Conservation (phyloP, 2,888 invertebrate genomes). For the Brenthis hecate region DNA sequence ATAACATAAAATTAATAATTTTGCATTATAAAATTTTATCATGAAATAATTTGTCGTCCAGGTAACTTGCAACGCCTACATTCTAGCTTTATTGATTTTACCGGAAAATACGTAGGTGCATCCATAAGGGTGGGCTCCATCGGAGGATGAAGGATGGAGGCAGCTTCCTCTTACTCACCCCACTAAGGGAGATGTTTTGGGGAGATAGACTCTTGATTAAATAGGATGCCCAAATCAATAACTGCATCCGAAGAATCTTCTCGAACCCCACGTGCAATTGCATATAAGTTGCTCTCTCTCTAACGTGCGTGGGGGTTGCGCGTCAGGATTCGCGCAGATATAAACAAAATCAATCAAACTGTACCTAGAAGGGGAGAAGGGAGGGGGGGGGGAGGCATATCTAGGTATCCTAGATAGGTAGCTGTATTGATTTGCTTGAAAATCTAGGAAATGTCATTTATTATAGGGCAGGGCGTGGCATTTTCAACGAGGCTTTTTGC, state of each 20-base stretch:
- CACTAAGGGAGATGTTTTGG: slow-evolving; percentile 10
- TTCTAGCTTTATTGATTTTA: not conserved
- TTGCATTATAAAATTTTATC: not conserved
- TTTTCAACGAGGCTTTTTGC: not conserved
- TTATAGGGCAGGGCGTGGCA: not conserved
- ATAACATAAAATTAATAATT: no score
- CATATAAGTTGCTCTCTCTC: slow-evolving; percentile 26
- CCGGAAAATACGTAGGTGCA: not conserved
- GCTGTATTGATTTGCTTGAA: slow-evolving; percentile 29
- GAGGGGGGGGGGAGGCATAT: not conserved
- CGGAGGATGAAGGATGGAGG: not conserved
- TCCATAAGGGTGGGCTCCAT: not conserved
- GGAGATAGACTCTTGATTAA: not conserved
- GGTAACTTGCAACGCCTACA: not conserved
- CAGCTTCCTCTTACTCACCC: slow-evolving; percentile 17
- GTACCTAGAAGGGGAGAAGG: not conserved
- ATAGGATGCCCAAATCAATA: slow-evolving; percentile 24
- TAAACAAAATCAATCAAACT: slow-evolving; percentile 13
- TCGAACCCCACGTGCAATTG: slow-evolving; percentile 25
- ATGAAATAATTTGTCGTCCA: not conserved
- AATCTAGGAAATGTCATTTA: not conserved
- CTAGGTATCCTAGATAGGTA: slow-evolving; percentile 6
- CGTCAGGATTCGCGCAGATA: slow-evolving; percentile 11
- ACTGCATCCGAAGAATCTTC: slow-evolving; percentile 9
- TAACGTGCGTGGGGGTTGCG: slow-evolving; percentile 15